Evolutionary conservation across 2,113 vertebrate species (phyloP), one percentile per base, ranked within the genome.

Genomic region (Fregetta grallaria): DNA sequence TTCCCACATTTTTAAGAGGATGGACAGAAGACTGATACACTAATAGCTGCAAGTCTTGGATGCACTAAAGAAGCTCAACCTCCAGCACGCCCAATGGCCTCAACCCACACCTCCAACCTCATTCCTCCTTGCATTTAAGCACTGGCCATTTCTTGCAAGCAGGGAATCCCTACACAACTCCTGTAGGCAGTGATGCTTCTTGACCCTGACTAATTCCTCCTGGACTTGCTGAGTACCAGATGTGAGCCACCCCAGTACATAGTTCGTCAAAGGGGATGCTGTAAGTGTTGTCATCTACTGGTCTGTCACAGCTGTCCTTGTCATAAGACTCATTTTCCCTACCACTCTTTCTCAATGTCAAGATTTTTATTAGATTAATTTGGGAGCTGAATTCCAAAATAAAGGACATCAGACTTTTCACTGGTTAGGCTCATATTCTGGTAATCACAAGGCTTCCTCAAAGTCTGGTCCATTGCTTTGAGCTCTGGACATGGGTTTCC

Each of bases 381-480:
- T 36, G 44, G 62, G 8, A 86, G 17, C 5, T 50, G 50, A 91
- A 68, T 74, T 89, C 63, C 6, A 71, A n/a, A 89, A 10, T 16
- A 83, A 40, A 61, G 19, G 40, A 15, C 10, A 6, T 1, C 55
- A 78, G 50, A 50, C 7, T 56, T 73, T 62, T 53, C 32, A 61
- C 6, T 2, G 30, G 9, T 32, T 55, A 15, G 7, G 21, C 23
- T 72, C 26, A 12, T 38, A 20, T 5, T 73, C 49, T 44, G 45
- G 30, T 16, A 66, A 38, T 34, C 63, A 34, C 10, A 63, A 77
- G 59, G 15, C 6, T 56, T 56, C 34, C n/a, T 82, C 70, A 52
- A 44, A 42, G 13, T 88, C 18, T 59, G 27, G 34, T 42, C n/a
- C 11, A 6, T 49, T 0, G 0, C 18, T 66, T 30, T 36, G 49